phyloP scores from a whole-genome alignment of 2,888 invertebrate species.

The Nemotelus pantherinus region DNA sequence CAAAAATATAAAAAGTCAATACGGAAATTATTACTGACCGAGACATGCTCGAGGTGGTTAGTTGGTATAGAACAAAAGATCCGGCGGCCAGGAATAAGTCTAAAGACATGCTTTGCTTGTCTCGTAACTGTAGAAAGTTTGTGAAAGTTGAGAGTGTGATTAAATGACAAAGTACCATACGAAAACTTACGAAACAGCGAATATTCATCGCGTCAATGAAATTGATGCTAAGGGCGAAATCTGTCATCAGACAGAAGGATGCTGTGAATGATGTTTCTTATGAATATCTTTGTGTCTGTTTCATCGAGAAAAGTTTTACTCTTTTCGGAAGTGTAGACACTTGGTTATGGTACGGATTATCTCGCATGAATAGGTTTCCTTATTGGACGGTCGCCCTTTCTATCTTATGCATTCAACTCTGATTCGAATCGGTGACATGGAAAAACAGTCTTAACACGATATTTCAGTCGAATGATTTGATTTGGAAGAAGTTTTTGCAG shows the following conservation, averaged over 20 bases:
- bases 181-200: background rate
- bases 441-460: too few relatives aligned
- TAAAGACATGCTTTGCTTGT: background rate
- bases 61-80: background rate
- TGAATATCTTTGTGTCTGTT: too few relatives aligned
- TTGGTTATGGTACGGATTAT: too few relatives aligned
- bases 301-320: too few relatives aligned
- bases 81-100: background rate
- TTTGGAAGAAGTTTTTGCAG: too few relatives aligned
- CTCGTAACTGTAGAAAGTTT: background rate
- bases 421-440: too few relatives aligned
- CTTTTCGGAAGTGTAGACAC: too few relatives aligned
- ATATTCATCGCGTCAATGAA: background rate
- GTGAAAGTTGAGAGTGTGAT: background rate
- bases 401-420: too few relatives aligned
- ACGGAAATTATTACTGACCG: slow-evolving; percentile 24
- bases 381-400: too few relatives aligned
- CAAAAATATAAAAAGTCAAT: background rate
- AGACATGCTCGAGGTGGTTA: background rate
- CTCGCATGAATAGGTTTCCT: too few relatives aligned
- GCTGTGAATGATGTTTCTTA: background rate
- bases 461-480: too few relatives aligned
- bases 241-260: background rate
- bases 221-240: background rate
- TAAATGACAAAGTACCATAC: background rate